Evolutionary conservation across 2,888 invertebrate species (phyloP), one percentile per base, ranked within the genome.

Genomic region (Stratiomys singularior): DNA sequence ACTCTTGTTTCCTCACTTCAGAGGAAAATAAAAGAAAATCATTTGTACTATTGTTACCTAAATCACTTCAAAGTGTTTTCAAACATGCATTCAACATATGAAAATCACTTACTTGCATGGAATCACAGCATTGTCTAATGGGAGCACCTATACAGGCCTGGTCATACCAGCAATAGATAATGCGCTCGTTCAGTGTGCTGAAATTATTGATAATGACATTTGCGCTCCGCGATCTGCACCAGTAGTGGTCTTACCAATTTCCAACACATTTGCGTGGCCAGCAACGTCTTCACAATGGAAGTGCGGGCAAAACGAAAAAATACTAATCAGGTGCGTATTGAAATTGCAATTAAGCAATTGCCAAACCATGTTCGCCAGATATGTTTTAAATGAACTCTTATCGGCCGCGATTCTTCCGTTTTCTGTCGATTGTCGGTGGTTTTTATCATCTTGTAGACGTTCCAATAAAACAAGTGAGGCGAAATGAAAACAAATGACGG

Each of bases 281-380:
- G 2, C 66, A 23, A 37, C 37, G 37, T 37, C 37, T 37, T n/a
- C 0, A 30, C 37, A 30, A 37, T n/a, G 21, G 66, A 44, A 66
- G 15, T 1, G 15, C 9, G 37, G 37, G 9, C n/a, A 37, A 37
- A 66, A 30, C 11, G 30, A 44, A 69, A 18, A 30, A 67, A 69
- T 25, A 25, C 28, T 69, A 30, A 28, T 64, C 64, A 69, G 69
- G 30, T 44, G 7, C 13, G 60, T 30, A 30, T 18, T 37, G 30
- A 13, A 74, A 74, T 74, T 60, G 58, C 72, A 72, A 72, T 72
- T 58, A 72, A 58, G 28, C 30, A 74, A 74, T 74, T 58, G 60
- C 74, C 23, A 74, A 74, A 74, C 37, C 46, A 74, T 74, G 74
- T 74, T 72, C 30, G 28, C 56, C 11, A n/a, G 28, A 71, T 37